These are phyloP conservation scores for Ceryle rudis DNA, from an alignment of 2,797 vertebrate genomes.

Conservation along the genomic window DNA sequence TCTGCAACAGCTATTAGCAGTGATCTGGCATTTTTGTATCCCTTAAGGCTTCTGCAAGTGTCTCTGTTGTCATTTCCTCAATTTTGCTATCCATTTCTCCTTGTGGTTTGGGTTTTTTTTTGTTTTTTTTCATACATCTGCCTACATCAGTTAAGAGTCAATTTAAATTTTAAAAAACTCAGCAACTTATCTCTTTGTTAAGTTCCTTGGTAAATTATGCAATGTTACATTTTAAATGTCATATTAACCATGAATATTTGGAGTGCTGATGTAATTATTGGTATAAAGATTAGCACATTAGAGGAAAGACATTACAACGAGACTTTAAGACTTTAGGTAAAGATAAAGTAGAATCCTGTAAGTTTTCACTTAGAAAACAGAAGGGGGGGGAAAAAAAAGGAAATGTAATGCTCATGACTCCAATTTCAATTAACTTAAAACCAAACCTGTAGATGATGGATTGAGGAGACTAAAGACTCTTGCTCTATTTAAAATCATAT, in stretches of 20 bases:
- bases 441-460: background rate
- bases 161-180: background rate
- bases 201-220: background rate
- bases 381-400: no score
- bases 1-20: background rate
- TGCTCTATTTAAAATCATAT: background rate
- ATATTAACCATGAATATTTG: background rate
- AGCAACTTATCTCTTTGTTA: background rate
- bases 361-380: background rate
- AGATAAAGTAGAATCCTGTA: background rate
- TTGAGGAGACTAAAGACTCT: background rate
- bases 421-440: background rate
- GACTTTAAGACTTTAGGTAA: background rate
- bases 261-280: background rate
- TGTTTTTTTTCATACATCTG: background rate
- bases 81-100: background rate
- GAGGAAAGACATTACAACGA: background rate
- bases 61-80: slow-evolving; percentile 8
- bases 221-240: background rate
- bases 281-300: background rate
- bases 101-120: background rate
- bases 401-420: background rate
- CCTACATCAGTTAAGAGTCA: background rate
- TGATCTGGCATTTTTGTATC: background rate
- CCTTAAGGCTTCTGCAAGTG: background rate